Conservation (phyloP, 2,113 vertebrate genomes). For the Caracal caracal region DNA sequence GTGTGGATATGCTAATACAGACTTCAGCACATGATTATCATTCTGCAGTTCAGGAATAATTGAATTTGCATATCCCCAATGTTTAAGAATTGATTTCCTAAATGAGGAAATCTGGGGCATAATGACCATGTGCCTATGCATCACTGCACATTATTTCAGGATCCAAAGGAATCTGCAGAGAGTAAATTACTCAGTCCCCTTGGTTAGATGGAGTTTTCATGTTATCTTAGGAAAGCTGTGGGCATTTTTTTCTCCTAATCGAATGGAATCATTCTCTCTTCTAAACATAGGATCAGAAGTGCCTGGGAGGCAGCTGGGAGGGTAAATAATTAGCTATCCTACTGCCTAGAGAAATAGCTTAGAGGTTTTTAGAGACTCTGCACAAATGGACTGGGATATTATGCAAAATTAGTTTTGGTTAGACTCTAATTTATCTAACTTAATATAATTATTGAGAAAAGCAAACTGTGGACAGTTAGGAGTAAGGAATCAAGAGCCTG, state of each 20-base stretch:
- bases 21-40: slow-evolving; percentile 74
- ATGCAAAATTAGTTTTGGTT: slow-evolving; percentile 86
- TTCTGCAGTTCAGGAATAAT: slow-evolving; percentile 81
- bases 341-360: slow-evolving; percentile 86
- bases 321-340: slow-evolving; percentile 86
- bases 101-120: slow-evolving; percentile 81
- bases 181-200: slow-evolving; percentile 79
- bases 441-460: slow-evolving; percentile 86
- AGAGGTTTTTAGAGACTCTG: slow-evolving; percentile 82
- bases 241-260: slow-evolving; percentile 71
- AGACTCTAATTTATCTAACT: slow-evolving; percentile 87
- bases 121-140: slow-evolving; percentile 76
- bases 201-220: slow-evolving; percentile 81
- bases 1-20: slow-evolving; percentile 51
- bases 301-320: slow-evolving; percentile 83
- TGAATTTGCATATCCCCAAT: slow-evolving; percentile 85
- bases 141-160: slow-evolving; percentile 81
- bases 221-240: slow-evolving; percentile 78
- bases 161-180: slow-evolving; percentile 80
- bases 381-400: slow-evolving; percentile 86
- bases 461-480: slow-evolving; percentile 79
- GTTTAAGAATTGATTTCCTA: slow-evolving; percentile 85
- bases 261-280: slow-evolving; percentile 80
- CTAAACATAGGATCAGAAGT: slow-evolving; percentile 82
- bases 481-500: slow-evolving; percentile 73